A percentile compares a stretch with the other conserved stretches of the same genome.
These are phyloP conservation scores for Agrochola litura DNA, from an alignment of 2,888 invertebrate genomes.

Conservation along the genomic window DNA sequence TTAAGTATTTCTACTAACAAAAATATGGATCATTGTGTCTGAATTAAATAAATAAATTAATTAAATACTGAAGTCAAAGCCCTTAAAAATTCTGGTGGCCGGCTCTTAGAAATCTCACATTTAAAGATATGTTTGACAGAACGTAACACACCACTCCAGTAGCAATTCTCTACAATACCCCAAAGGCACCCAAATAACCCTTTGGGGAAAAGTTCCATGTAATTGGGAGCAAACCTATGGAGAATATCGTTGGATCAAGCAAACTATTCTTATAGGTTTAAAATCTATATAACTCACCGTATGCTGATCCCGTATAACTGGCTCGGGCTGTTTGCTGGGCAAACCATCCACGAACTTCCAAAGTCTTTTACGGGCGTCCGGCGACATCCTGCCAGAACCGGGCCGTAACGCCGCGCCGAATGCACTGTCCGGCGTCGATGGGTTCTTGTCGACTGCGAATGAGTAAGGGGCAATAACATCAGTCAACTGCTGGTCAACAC, in stretches of 20 bases:
- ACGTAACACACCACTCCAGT: not conserved
- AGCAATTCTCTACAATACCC: not conserved
- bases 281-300: constrained; percentile 73
- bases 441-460: constrained; percentile 76
- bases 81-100: not conserved
- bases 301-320: constrained; percentile 66
- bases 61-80: too few species aligned
- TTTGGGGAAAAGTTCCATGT: not conserved
- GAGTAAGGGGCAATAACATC: not conserved
- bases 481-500: too few species aligned
- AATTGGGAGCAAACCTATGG: not conserved
- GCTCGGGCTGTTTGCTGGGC: constrained; percentile 73
- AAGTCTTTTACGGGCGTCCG: constrained; percentile 83
- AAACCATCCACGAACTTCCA: constrained; percentile 83
- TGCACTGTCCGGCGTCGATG: constrained; percentile 84
- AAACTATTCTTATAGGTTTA: not conserved
- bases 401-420: constrained; percentile 85
- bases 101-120: not conserved
- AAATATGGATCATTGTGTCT: too few species aligned
- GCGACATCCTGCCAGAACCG: constrained; percentile 80
- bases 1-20: too few species aligned
- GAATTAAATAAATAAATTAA: too few species aligned
- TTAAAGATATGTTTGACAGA: not conserved
- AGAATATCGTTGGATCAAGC: not conserved
- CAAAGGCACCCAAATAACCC: not conserved